Conservation (phyloP, 2,888 invertebrate genomes). For the Tetragonula carbonaria region DNA sequence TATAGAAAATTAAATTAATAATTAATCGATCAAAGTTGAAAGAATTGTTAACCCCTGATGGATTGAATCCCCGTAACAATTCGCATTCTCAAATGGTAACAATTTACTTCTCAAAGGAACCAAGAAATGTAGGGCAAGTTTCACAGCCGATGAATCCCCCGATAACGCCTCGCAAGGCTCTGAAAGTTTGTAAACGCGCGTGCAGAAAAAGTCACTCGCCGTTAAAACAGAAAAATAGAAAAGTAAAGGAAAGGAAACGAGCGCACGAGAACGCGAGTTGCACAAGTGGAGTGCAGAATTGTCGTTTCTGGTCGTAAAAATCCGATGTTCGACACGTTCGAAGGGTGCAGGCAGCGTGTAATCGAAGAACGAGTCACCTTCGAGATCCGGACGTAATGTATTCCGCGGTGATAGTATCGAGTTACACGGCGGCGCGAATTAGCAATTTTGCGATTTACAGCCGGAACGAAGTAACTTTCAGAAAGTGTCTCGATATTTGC, state of each 20-base stretch:
- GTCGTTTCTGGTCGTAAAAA: background rate
- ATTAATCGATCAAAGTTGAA: background rate
- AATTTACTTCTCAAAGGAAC: background rate
- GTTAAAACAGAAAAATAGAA: no score
- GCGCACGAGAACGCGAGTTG: background rate
- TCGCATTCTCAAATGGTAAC: background rate
- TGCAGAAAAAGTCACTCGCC: background rate
- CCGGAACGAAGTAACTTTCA: slow-evolving; percentile 47
- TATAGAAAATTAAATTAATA: background rate
- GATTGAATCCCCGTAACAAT: background rate
- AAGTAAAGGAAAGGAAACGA: background rate
- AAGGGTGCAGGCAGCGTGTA: background rate
- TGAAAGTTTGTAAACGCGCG: slow-evolving; percentile 4
- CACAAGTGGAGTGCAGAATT: background rate
- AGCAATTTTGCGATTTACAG: slow-evolving; percentile 56
- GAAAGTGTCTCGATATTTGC: background rate
- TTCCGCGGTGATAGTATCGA: slow-evolving; percentile 31
- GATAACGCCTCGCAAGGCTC: background rate
- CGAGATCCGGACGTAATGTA: background rate
- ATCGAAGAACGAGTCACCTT: slow-evolving; percentile 5
- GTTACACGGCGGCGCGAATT: slow-evolving; percentile 52
- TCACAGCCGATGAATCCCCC: slow-evolving; percentile 15
- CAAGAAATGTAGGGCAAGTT: background rate
- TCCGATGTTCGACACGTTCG: background rate
- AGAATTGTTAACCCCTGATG: background rate